phyloP scores from a whole-genome alignment of 2,888 invertebrate genomes.

The Apamea anceps region DNA sequence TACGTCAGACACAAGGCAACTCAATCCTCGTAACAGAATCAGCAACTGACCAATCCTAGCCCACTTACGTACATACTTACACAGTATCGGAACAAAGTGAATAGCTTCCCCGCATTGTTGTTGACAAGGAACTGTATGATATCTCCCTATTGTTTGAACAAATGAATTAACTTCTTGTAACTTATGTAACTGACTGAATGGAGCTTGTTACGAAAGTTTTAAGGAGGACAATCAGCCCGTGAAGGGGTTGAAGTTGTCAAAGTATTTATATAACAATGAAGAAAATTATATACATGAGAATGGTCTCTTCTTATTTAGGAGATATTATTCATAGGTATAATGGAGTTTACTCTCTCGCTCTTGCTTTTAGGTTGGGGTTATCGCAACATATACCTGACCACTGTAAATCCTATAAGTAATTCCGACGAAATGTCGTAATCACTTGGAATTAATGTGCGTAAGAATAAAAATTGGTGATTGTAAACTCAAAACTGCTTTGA shows the following conservation, averaged over 20 bases:
- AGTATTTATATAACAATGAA: background rate
- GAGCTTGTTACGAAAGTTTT: conserved; percentile 48
- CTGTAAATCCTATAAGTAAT: background rate
- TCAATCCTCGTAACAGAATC: conserved; percentile 18
- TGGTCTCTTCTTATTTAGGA: background rate
- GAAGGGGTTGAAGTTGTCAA: conserved; percentile 13
- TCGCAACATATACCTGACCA: background rate
- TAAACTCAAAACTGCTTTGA: background rate
- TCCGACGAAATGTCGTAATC: rapidly evolving
- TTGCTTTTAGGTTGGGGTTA: background rate
- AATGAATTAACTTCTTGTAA: conserved; percentile 57
- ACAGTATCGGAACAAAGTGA: conserved; percentile 46
- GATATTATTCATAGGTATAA: background rate
- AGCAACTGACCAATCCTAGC: conserved; percentile 36
- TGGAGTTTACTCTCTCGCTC: background rate
- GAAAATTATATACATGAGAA: background rate
- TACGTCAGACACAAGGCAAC: conserved; percentile 12
- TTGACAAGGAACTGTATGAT: conserved; percentile 59
- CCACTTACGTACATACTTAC: conserved; percentile 8
- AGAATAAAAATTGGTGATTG: background rate
- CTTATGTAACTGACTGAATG: conserved; percentile 49
- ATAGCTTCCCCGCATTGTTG: conserved; percentile 64
- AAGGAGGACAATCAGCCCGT: conserved; percentile 14
- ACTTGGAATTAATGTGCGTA: too few species aligned
- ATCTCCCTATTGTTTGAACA: conserved; percentile 61